A percentile compares a stretch with the other conserved stretches of the same genome.
Evolutionary conservation across 2,113 vertebrate species (phyloP).

Genomic region (Pantherophis guttatus): DNA sequence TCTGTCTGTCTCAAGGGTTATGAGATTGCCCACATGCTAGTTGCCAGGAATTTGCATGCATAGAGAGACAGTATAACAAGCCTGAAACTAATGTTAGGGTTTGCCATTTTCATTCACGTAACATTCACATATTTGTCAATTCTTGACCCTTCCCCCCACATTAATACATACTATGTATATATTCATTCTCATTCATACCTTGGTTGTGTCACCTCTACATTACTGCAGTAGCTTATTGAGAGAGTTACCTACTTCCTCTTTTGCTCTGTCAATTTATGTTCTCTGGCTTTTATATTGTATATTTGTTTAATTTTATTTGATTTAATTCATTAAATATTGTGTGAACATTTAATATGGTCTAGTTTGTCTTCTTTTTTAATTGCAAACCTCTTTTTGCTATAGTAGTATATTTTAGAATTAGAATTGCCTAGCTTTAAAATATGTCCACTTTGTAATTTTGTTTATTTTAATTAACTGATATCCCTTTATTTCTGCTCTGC

Average conservation of each 20-base stretch:
- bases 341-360: neutral
- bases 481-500: neutral
- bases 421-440: neutral
- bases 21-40: neutral
- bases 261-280: neutral
- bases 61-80: neutral
- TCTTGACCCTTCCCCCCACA: neutral
- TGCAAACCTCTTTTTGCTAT: neutral
- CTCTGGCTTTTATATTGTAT: neutral
- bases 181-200: neutral
- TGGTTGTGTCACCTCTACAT: neutral
- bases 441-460: neutral
- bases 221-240: neutral
- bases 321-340: neutral
- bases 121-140: neutral
- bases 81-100: neutral
- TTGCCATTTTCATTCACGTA: neutral
- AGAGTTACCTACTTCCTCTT: neutral
- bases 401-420: neutral
- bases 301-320: neutral
- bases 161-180: neutral
- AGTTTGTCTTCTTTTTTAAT: neutral
- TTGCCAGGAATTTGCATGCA: neutral
- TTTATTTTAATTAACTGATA: neutral
- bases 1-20: neutral